Base-by-base conservation (phyloP, 1,140 invertebrate genomes). In the Formica exsecta region DNA sequence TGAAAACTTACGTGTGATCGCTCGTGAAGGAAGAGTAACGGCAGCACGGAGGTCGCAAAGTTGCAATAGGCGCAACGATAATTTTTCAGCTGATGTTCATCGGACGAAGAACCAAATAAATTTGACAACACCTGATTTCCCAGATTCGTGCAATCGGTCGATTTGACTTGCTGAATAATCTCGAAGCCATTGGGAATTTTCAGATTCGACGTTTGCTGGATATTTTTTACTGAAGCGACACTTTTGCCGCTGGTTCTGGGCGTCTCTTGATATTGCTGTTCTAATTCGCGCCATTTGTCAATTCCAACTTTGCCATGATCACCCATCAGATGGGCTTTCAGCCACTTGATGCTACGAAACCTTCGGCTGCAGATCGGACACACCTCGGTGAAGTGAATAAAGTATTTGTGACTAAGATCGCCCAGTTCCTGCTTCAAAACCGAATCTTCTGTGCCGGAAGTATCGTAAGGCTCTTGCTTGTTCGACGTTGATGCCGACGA, bases 11-110 rank as follows among this genome's bases (percentile, higher is more conserved):
- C 95, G 92, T 98, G 98, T 19, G 97, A 97, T 89, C 98, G 96
- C 92, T 99, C 98, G 95, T 99, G 98, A 36, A 98, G 97, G 93
- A 98, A 98, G 77, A 99, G 96, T 92, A 98, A 98, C 36, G 98
- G 98, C 79, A 99, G 96, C 90, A 98, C 97, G 75, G 97, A 96
- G 22, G 98, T 98, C n/a, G 97, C 97, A 93, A 98, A 99, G 61
- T 97, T 97, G 92, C 98, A 99, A 91, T 98, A 97, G 0, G 97
- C 97, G 94, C 98, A 99, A 65, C 98, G 97, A 94, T 98, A 99
- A 38, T 97, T 97, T 93, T 98, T 98, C 64, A 94, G 83, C 86
- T 93, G 95, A 86, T 96, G 94, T 61, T 95, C 94, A 54, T 93
- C 96, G 80, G 91, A 95, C 48, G 95, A 93, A 0, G 95, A 93